Evolutionary conservation across 2,113 vertebrate genomes (phyloP), one percentile per base, ranked within the genome.

Genomic region (Tonatia bakeri): DNA sequence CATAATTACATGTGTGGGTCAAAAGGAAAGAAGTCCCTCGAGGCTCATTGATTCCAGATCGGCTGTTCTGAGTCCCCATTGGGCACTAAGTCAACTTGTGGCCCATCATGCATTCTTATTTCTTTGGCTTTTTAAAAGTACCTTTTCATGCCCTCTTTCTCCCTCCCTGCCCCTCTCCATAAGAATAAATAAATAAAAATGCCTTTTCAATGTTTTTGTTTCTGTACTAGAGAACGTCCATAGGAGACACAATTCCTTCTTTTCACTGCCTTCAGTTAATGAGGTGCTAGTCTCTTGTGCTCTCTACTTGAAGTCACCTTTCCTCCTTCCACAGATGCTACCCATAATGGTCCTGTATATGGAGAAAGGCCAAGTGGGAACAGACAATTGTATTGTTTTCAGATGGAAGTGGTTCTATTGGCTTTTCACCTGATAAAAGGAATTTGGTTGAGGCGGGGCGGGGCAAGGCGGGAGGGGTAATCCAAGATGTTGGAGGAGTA

Each of bases 231-330:
- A 52, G 82, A 83, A 40, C 24, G 31, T 4, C 24, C 50, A n/a
- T 36, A 17, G n/a, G 0, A 54, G 76, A 33, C 70, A 86, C 38
- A 56, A 38, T 43, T 73, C 61, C 70, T 91, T 65, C 77, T 88
- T 79, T 77, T 69, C 38, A 43, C 31, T 90, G n/a, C 45, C 45
- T 31, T 67, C 77, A 1, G 3, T 85, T 75, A 70, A 85, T 24
- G 56, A 20, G n/a, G 70, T 36, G 54, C 87, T 47, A n/a, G 5
- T 47, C 69, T 87, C 82, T 64, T 3, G 0, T n/a, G 31, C 69
- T 65, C 56, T 65, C 83, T 85, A 54, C 90, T 45, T 56, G 83
- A 88, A 80, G n/a, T 28, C 61, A 45, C 86, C 56, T 69, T 94
- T 52, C 45, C 65, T n/a, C 77, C 43, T 91, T 89, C 76, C 50